phyloP scores from a whole-genome alignment of 2,113 vertebrate species.

The Rhombomys opimus region DNA sequence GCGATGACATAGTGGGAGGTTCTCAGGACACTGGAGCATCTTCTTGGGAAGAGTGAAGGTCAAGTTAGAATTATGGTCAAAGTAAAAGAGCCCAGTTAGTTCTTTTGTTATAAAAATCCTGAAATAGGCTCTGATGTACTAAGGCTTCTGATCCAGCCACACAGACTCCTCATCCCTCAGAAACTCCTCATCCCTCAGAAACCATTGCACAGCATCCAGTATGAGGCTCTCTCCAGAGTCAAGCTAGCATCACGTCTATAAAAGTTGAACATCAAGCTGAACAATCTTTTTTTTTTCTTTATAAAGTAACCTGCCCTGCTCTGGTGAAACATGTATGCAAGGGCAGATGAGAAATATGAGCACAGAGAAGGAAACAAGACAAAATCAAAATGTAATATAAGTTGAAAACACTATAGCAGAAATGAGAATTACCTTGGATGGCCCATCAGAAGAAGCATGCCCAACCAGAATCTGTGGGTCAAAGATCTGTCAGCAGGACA shows the following conservation, averaged over 20 bases:
- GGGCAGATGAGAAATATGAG: neutral
- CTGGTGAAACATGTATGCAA: neutral
- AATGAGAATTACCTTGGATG: neutral
- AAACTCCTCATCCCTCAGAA: no score
- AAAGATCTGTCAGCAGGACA: neutral
- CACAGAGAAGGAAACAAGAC: neutral
- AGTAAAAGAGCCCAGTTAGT: neutral
- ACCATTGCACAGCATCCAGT: neutral
- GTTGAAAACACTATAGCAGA: neutral
- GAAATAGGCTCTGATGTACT: neutral
- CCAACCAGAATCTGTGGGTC: neutral
- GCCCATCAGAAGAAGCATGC: neutral
- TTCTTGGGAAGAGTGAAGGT: neutral
- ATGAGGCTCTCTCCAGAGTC: neutral
- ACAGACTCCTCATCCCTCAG: neutral
- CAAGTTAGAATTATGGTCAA: neutral
- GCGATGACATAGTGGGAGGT: neutral
- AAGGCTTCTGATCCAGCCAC: neutral
- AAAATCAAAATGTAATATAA: neutral
- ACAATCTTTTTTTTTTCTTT: neutral
- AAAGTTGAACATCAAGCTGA: neutral
- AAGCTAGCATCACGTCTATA: neutral
- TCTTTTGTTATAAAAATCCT: neutral
- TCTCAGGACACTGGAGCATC: neutral
- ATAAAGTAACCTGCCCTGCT: neutral